A percentile compares a stretch with the other conserved stretches of the same genome.
These are phyloP conservation scores for Catagonus wagneri DNA, from an alignment of 2,113 vertebrate species.

Conservation along the genomic window DNA sequence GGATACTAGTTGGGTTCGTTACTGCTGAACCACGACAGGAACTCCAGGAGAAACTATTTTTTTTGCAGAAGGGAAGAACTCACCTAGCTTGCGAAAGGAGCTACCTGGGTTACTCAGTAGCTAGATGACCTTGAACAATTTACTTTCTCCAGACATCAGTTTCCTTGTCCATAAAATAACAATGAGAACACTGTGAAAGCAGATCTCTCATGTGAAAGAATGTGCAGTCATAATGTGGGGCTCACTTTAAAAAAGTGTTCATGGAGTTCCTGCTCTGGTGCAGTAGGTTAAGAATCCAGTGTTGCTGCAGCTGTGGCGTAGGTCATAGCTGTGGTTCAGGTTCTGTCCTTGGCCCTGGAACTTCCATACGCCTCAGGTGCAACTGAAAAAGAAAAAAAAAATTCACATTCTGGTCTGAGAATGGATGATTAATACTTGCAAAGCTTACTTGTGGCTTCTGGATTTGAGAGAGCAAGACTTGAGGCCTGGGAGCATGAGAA, in stretches of 20 bases:
- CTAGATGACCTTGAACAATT: background rate
- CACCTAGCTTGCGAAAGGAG: background rate
- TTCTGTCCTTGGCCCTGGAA: too few species aligned
- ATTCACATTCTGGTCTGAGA: background rate
- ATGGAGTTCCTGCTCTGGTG: too few species aligned
- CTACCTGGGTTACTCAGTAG: background rate
- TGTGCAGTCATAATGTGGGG: background rate
- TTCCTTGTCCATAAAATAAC: background rate
- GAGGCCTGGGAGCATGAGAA: background rate
- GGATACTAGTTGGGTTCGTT: too few species aligned
- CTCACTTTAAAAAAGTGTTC: background rate
- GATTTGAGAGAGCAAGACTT: background rate
- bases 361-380: too few species aligned
- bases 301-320: too few species aligned
- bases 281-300: too few species aligned
- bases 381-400: too few species aligned
- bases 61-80: background rate
- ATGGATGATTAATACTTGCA: background rate
- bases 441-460: background rate
- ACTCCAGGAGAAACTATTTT: background rate
- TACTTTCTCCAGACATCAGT: background rate
- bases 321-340: too few species aligned
- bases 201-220: background rate
- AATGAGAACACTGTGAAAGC: background rate
- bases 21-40: too few species aligned